Evolutionary conservation across 2,113 vertebrate genomes (phyloP).

Genomic region (Ibidorhyncha struthersii): DNA sequence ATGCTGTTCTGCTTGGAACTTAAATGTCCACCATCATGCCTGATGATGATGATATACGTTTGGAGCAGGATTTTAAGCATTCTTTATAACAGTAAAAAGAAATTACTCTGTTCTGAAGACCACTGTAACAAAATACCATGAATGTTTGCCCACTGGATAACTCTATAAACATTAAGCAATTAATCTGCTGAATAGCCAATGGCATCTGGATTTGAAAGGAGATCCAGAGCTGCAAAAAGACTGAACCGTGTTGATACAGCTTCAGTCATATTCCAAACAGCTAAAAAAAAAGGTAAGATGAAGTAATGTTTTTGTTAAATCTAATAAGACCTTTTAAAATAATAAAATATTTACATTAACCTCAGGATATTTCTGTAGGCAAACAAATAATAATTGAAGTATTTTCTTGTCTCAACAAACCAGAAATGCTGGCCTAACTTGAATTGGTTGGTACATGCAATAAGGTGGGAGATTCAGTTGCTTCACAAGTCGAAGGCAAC

Average conservation of each 20-base stretch:
- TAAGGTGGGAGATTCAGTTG: background rate
- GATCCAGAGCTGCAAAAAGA: slow-evolving; percentile 83
- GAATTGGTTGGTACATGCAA: background rate
- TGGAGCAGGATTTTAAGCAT: background rate
- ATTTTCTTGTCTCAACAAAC: background rate
- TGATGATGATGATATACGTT: background rate
- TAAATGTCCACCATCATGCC: background rate
- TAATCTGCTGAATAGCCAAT: slow-evolving; percentile 80
- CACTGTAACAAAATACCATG: background rate
- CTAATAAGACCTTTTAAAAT: background rate
- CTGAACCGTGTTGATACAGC: slow-evolving; percentile 84
- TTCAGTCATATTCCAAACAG: slow-evolving; percentile 59
- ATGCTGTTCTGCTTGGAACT: background rate
- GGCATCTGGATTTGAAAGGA: slow-evolving; percentile 83
- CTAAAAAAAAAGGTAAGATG: slow-evolving; percentile 27
- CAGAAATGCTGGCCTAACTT: background rate
- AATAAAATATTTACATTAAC: background rate
- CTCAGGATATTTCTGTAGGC: background rate
- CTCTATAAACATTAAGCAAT: slow-evolving; percentile 78
- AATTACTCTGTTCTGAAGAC: background rate
- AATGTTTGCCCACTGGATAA: background rate
- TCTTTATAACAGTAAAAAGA: background rate
- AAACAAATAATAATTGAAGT: background rate
- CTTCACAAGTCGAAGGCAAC: background rate
- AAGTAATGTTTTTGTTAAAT: background rate